phyloP scores from a whole-genome alignment of 2,113 vertebrate genomes.

The Oncorhynchus gorbuscha region DNA sequence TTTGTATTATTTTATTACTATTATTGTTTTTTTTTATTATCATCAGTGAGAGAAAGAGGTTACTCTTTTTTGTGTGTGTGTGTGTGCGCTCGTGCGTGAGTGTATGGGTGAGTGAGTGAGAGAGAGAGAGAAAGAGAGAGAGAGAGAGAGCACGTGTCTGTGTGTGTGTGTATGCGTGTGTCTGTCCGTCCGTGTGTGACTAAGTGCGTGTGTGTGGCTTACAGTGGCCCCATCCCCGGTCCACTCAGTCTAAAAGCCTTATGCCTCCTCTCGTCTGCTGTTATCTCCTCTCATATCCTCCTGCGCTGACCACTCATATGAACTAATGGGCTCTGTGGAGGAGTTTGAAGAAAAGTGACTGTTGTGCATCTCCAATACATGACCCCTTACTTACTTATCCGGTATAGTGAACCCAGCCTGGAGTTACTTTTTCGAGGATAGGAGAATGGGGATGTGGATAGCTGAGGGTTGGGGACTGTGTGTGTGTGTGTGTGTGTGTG shows the following conservation, averaged over 20 bases:
- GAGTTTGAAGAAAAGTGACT: not conserved
- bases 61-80: too few species aligned
- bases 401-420: not conserved
- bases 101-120: too few species aligned
- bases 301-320: not conserved
- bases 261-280: constrained; percentile 4
- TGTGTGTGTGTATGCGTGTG: constrained; percentile 4
- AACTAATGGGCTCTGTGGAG: constrained; percentile 21
- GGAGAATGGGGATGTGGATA: not conserved
- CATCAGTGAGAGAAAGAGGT: too few species aligned
- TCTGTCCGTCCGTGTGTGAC: not conserved
- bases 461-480: not conserved
- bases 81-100: too few species aligned
- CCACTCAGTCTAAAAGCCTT: constrained; percentile 6
- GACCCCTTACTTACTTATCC: not conserved
- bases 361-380: not conserved
- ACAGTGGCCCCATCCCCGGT: not conserved
- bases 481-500: not conserved
- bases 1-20: too few species aligned
- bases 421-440: not conserved
- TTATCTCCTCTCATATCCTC: constrained; percentile 16
- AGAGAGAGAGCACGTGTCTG: not conserved
- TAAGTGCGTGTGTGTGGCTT: constrained; percentile 17
- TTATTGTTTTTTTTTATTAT: too few species aligned
- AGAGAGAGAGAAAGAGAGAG: too few species aligned